phyloP scores from a whole-genome alignment of 2,797 vertebrate genomes.

The Tadarida brasiliensis region DNA sequence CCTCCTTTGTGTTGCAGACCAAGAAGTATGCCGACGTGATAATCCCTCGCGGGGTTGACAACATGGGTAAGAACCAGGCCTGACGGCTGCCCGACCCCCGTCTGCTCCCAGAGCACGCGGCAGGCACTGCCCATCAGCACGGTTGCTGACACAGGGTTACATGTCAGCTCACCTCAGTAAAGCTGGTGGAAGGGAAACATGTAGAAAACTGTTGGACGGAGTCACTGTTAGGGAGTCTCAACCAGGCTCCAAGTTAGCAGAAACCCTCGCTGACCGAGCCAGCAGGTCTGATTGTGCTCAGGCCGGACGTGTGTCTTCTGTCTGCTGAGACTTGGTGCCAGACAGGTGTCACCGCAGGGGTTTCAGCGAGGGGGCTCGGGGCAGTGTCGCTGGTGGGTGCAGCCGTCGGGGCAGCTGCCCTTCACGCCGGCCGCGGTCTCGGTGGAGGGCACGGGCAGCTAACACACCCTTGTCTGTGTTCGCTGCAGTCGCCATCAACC shows the following conservation, averaged over 20 bases:
- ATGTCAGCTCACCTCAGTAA: background rate
- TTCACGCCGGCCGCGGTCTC: rapidly evolving
- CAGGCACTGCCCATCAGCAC: background rate
- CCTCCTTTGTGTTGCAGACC: slow-evolving; percentile 90
- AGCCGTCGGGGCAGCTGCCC: rapidly evolving
- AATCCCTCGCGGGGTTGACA: slow-evolving; percentile 98
- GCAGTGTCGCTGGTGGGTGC: rapidly evolving
- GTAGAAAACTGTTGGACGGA: background rate
- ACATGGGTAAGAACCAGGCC: slow-evolving; percentile 94
- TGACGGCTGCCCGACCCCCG: background rate
- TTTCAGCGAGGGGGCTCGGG: rapidly evolving
- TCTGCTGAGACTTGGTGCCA: background rate
- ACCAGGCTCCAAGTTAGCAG: background rate
- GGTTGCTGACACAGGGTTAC: too few species aligned
- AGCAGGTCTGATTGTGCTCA: rapidly evolving
- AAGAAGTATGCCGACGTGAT: slow-evolving; percentile 99
- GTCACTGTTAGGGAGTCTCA: too few species aligned
- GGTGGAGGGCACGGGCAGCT: rapidly evolving
- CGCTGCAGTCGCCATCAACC: slow-evolving; percentile 95
- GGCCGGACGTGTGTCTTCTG: background rate
- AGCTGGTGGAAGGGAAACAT: rapidly evolving
- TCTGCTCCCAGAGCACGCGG: rapidly evolving
- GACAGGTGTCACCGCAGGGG: rapidly evolving
- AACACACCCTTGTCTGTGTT: background rate
- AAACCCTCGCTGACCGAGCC: rapidly evolving